Base-by-base conservation (phyloP, 1,140 invertebrate genomes). In the Epicauta chinensis region DNA sequence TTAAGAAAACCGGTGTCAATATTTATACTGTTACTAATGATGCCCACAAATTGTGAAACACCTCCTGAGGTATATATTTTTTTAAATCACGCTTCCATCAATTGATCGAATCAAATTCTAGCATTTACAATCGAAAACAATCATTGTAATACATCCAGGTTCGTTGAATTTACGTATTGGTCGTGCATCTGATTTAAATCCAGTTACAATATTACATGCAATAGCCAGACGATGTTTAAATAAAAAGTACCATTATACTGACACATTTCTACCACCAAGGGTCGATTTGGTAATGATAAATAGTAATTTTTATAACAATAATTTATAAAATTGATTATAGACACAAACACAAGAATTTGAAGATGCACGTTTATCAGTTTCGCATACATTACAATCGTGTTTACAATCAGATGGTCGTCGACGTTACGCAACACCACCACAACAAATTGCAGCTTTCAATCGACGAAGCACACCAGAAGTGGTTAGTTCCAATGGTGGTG, bases 91-190 rank as follows among this genome's bases (percentile, higher is more conserved):
- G 10, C 16, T 3, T 0, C 32, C n/a, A 13, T 16, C 34, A 17
- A 38, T 47, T 12, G 2, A 42, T 38, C 37, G 3, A 23, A 7
- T 23, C 4, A 3, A 23, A 23, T 47, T 47, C 13, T 36, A 47
- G 45, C 45, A 47, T 17, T 29, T 62, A 55, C 83, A 85, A 59
- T 80, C 86, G 1, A 84, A 88, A 60, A 84, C 83, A 17, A 86
- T 93, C 23, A 86, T 97, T 35, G 84, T 97, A n/a, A 93, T 97
- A 39, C 93, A 97, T 70, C 93, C 93, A 43, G 94, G 94, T 6
- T 97, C 93, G 0, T 79, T 87, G 39, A 86, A 93, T 67, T 75
- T 97, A 11, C 73, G 91, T 40, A 91, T 97, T 63, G 93, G 93
- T 2, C 72, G 89, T 66, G 92, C 93, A 5, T 91, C 89, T 0